Evolutionary conservation across 53 echinoderm and acorn worm genomes (phyloP).

Genomic region (Crossaster papposus): DNA sequence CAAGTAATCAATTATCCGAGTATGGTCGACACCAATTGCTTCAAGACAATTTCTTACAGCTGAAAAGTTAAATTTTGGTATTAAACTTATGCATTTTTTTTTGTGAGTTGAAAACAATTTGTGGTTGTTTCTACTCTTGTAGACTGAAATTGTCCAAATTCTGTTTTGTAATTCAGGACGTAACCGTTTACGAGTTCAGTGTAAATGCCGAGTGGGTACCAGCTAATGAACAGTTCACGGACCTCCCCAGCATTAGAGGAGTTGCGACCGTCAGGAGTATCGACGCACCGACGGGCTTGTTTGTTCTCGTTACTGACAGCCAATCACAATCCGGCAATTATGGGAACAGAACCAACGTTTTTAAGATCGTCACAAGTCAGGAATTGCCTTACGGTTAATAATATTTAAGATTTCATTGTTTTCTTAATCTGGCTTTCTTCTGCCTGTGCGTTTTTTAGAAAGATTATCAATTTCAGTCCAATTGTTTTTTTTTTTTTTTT

Average conservation of each 20-base stretch:
- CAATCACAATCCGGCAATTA: constrained; percentile 8
- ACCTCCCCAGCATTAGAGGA: background rate
- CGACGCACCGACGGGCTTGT: background rate
- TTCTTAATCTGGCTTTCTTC: background rate
- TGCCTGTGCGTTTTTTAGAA: too few species aligned
- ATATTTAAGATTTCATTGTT: background rate
- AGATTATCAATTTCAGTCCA: too few species aligned
- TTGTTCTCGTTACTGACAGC: constrained; percentile 20
- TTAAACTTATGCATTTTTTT: too few species aligned
- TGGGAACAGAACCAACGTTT: constrained; percentile 33
- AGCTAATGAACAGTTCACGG: constrained; percentile 17
- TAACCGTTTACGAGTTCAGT: constrained; percentile 59
- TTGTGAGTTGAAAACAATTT: too few species aligned
- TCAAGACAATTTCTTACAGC: too few species aligned
- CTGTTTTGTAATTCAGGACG: constrained; percentile 18
- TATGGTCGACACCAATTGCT: too few species aligned
- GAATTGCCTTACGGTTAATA: background rate
- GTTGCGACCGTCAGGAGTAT: background rate
- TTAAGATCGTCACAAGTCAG: background rate
- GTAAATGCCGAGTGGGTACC: constrained; percentile 60
- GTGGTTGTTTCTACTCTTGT: background rate
- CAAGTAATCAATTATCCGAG: too few species aligned
- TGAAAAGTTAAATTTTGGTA: too few species aligned
- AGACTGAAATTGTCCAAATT: background rate
- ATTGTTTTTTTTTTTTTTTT: too few species aligned